Base-by-base conservation (phyloP, 2,113 vertebrate genomes). In the Nycticryphes semicollaris region DNA sequence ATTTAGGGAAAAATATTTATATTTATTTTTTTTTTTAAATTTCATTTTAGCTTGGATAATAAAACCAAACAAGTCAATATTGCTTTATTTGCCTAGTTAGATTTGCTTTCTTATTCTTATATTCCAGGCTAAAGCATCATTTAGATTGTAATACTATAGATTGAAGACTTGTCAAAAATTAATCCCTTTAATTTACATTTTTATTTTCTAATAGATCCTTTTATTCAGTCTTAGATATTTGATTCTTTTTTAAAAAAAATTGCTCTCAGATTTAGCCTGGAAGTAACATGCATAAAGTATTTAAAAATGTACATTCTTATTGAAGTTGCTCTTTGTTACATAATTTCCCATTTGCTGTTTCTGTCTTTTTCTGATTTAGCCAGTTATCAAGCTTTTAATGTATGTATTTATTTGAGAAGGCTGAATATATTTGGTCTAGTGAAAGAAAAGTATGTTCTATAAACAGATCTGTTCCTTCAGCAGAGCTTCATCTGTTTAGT, bases 351-450 rank as follows among this genome's bases (percentile, higher is more conserved):
- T 76, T 96, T 87, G 48, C 53, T 37, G 12, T 82, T 93, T 63
- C 56, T 59, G 80, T 78, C 43, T 91, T 80, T n/a, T 75, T 81
- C 28, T 53, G n/a, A 57, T 92, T 92, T 73, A 89, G 35, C 53
- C 57, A 81, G 37, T 89, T 66, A 79, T 22, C n/a, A 43, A 68
- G 30, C 45, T 72, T 68, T 87, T 64, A 95, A 92, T 30, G 69
- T 50, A 95, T 84, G 8, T 68, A 87, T 93, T 95, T 93, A 78
- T 75, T 95, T 93, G 84, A 89, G 92, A 92, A 23, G 66, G 31
- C 45, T 87, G 86, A 94, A 94, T 91, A 95, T 94, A 96, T 96
- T 95, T 96, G 95, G 90, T 89, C 95, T 96, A 84, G 62, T 76
- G 83, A 76, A 94, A 96, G 90, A 90, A 89, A 91, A 93, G 77